Conservation (phyloP, 2,888 invertebrate genomes). For the Syritta pipiens region DNA sequence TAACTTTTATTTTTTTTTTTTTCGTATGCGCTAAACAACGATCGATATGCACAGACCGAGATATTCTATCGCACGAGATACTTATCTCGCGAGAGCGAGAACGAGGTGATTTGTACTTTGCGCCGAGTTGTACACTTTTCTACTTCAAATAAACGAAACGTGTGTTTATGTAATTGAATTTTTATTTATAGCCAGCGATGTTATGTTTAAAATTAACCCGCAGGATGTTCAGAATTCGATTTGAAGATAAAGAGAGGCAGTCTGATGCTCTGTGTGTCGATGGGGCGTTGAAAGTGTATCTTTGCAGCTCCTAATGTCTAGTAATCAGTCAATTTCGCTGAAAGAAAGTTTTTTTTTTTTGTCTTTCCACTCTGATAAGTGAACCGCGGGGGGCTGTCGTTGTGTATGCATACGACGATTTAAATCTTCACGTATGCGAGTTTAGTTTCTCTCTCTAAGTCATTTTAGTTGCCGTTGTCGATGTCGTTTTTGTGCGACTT, state of each 20-base stretch:
- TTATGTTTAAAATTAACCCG: constrained; percentile 47
- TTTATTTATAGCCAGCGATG: constrained; percentile 49
- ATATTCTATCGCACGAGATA: constrained; percentile 46
- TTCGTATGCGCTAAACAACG: constrained; percentile 53
- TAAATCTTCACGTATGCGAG: constrained; percentile 36
- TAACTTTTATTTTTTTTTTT: constrained; percentile 28
- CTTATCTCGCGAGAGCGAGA: constrained; percentile 32
- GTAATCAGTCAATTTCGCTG: constrained; percentile 46
- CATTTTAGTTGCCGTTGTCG: constrained; percentile 7
- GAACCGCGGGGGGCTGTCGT: neutral
- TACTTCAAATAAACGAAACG: constrained; percentile 46
- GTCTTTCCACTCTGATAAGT: constrained; percentile 37
- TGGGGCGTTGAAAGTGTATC: neutral
- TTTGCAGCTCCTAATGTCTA: constrained; percentile 2
- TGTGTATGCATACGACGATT: constrained; percentile 15
- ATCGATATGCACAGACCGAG: constrained; percentile 28
- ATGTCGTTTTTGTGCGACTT: constrained; percentile 39
- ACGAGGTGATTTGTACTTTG: constrained; percentile 66
- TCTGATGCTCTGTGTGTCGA: neutral
- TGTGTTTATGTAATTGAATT: constrained; percentile 61
- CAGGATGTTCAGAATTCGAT: constrained; percentile 28
- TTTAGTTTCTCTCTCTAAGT: constrained; percentile 18
- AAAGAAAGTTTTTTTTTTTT: constrained; percentile 45
- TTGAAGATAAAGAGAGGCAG: neutral
- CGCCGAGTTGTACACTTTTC: constrained; percentile 32